phyloP scores from a whole-genome alignment of 2,797 vertebrate genomes.

The Lacerta agilis region DNA sequence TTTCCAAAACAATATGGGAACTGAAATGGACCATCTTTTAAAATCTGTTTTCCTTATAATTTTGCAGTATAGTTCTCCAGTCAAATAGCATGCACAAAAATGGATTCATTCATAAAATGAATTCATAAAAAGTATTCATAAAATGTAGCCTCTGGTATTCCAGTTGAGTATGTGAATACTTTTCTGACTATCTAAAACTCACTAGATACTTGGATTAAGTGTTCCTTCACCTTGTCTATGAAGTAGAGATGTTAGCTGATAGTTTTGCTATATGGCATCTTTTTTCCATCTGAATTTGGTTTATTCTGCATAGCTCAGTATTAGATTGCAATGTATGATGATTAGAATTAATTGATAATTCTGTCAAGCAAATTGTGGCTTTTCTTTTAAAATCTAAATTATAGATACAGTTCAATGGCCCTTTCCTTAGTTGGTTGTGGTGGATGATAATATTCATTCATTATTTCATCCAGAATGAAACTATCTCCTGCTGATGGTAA shows the following conservation, averaged over 20 bases:
- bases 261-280: background rate
- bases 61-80: too few species aligned
- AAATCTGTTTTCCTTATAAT: too few species aligned
- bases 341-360: background rate
- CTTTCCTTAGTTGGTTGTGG: background rate
- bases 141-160: too few species aligned
- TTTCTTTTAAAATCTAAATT: background rate
- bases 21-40: too few species aligned
- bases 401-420: background rate
- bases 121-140: too few species aligned
- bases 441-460: background rate
- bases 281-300: background rate
- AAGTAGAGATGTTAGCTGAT: background rate
- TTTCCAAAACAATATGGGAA: too few species aligned
- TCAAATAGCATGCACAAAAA: too few species aligned
- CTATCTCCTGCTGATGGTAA: conserved; percentile 25
- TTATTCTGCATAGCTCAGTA: background rate
- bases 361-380: background rate
- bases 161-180: too few species aligned
- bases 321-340: background rate
- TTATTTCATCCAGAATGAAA: conserved; percentile 24
- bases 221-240: background rate
- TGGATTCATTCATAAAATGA: too few species aligned
- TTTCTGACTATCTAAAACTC: too few species aligned
- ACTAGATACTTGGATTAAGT: background rate